These are phyloP conservation scores for Euzophera pinguis DNA, from an alignment of 2,888 invertebrate species.

Conservation along the genomic window DNA sequence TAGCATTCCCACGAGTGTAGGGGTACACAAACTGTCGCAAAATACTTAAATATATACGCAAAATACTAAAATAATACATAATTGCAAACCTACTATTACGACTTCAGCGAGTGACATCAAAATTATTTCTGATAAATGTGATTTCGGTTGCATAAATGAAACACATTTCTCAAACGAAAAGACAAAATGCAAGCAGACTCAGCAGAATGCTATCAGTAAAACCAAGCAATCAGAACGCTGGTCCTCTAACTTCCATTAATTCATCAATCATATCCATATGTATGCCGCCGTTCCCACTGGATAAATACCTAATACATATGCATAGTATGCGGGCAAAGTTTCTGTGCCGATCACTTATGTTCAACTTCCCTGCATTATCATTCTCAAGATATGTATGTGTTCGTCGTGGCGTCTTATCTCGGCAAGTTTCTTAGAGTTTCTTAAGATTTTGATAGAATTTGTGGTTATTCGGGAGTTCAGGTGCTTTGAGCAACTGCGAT, in stretches of 20 bases:
- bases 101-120: no score
- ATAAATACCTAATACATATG: constrained; percentile 13
- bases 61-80: no score
- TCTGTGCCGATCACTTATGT: constrained; percentile 12
- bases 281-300: not conserved
- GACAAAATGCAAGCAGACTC: not conserved
- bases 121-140: no score
- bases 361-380: constrained; percentile 7
- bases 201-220: not conserved
- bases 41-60: no score
- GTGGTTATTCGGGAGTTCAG: not conserved
- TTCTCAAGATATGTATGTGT: not conserved
- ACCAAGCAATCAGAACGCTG: constrained; percentile 1
- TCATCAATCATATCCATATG: constrained; percentile 9
- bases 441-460: constrained; percentile 1
- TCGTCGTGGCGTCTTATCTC: constrained; percentile 8
- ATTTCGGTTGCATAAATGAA: no score
- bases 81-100: no score
- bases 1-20: no score
- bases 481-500: constrained; percentile 3
- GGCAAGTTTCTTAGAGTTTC: not conserved
- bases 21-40: no score
- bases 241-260: constrained; percentile 1
- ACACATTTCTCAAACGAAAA: no score
- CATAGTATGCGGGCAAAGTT: constrained; percentile 10